Percentiles rank a stretch among this genome's conserved stretches.
phyloP scores from a whole-genome alignment of 2,797 vertebrate genomes.

The Betta splendens region DNA sequence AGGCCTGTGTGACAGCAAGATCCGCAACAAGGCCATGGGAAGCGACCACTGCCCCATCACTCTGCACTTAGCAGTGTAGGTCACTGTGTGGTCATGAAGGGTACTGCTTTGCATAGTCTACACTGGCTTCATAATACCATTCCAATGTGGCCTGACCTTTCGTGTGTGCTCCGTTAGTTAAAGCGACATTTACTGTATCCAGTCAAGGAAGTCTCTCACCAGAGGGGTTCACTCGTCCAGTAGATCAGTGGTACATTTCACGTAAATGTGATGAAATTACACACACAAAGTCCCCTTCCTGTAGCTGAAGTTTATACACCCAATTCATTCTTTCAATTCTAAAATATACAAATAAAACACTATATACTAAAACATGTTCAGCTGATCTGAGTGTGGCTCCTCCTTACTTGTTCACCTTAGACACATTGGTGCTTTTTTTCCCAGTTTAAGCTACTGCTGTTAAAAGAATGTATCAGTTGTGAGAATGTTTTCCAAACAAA shows the following conservation, averaged over 20 bases:
- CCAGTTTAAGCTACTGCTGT: slow-evolving; percentile 14
- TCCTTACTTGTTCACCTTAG: slow-evolving; percentile 12
- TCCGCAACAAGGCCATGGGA: slow-evolving; percentile 86
- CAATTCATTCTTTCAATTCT: slow-evolving; percentile 5
- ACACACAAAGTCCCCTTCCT: not conserved
- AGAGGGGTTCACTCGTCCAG: slow-evolving; percentile 1
- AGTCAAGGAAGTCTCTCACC: not conserved
- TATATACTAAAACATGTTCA: slow-evolving; percentile 45
- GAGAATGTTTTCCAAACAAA: slow-evolving; percentile 17
- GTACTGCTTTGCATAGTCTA: not conserved
- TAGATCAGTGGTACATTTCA: slow-evolving; percentile 16
- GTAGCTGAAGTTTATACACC: slow-evolving; percentile 12
- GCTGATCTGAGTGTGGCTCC: slow-evolving; percentile 16
- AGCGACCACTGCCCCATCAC: slow-evolving; percentile 95
- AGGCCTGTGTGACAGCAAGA: slow-evolving; percentile 89
- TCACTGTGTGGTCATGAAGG: not conserved
- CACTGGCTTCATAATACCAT: slow-evolving; percentile 8
- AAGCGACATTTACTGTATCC: not conserved
- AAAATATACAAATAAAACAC: slow-evolving; percentile 45
- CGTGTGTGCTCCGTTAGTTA: slow-evolving; percentile 3
- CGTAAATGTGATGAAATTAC: slow-evolving; percentile 4
- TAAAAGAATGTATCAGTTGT: slow-evolving; percentile 9
- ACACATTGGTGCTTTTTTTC: slow-evolving; percentile 3
- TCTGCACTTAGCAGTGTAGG: slow-evolving; percentile 83
- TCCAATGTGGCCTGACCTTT: slow-evolving; percentile 5